Percentiles rank a stretch among this genome's conserved stretches.
Evolutionary conservation across 2,113 vertebrate species (phyloP).

Genomic region (Amazona guildingii): DNA sequence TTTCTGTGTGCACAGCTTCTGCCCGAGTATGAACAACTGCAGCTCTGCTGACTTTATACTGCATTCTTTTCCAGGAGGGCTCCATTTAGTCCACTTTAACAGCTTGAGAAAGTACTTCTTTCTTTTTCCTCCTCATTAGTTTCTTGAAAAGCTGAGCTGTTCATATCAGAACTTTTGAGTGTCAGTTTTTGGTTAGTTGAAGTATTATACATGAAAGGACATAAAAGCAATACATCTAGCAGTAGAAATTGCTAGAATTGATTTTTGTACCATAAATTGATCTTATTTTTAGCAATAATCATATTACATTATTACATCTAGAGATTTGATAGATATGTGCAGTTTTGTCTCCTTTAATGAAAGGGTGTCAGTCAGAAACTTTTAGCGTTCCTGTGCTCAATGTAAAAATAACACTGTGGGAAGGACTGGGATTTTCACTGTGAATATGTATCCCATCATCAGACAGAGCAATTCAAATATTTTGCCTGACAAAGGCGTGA

Average conservation of each 20-base stretch:
- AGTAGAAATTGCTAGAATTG: constrained; percentile 35
- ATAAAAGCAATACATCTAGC: constrained; percentile 35
- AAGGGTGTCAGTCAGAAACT: constrained; percentile 6
- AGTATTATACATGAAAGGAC: neutral
- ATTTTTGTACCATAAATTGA: constrained; percentile 39
- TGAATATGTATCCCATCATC: neutral
- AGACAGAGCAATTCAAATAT: neutral
- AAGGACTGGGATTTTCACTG: neutral
- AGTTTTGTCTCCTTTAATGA: constrained; percentile 3
- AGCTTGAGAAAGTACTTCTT: neutral
- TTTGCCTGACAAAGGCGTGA: neutral
- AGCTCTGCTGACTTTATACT: neutral
- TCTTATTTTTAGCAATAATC: constrained; percentile 50
- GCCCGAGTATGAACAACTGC: neutral
- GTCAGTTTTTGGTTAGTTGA: constrained; percentile 25
- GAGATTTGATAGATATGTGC: constrained; percentile 7
- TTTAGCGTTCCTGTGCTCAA: neutral
- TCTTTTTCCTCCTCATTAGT: neutral
- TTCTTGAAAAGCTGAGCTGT: neutral
- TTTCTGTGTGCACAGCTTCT: neutral
- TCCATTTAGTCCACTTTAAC: neutral
- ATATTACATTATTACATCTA: constrained; percentile 15
- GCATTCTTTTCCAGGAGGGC: neutral
- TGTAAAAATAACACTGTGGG: neutral
- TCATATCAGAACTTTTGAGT: constrained; percentile 5